These are phyloP conservation scores for Drosophila hamatofila DNA, from an alignment of 2,888 invertebrate species.

Conservation along the genomic window DNA sequence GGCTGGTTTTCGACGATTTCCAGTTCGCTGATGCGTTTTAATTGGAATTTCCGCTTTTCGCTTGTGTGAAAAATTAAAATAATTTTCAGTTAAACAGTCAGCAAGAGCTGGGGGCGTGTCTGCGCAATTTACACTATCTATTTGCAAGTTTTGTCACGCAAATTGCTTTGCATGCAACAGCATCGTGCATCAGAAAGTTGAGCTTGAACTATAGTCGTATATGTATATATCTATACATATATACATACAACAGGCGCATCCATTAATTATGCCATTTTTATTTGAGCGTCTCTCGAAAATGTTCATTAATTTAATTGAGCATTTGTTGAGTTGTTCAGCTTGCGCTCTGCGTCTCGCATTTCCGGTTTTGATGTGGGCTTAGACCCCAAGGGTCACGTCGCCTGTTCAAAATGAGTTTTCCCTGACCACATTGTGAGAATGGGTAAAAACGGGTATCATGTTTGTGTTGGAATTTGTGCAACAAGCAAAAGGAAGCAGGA, in stretches of 20 bases:
- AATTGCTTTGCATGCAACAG: conserved; percentile 28
- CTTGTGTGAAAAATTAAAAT: conserved; percentile 73
- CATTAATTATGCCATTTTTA: conserved; percentile 62
- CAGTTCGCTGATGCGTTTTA: conserved; percentile 75
- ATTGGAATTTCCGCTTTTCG: conserved; percentile 78
- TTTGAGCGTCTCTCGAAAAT: conserved; percentile 45
- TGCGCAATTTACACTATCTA: conserved; percentile 28
- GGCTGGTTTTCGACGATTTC: conserved; percentile 31
- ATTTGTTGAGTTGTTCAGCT: conserved; percentile 40
- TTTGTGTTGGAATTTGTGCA: background rate
- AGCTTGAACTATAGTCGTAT: background rate
- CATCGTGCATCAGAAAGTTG: background rate
- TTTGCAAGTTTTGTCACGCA: conserved; percentile 56
- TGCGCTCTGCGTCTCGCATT: conserved; percentile 25
- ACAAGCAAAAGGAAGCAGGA: background rate
- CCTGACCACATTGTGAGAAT: background rate
- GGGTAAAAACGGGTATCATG: background rate
- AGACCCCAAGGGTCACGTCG: conserved; percentile 56
- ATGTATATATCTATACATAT: background rate
- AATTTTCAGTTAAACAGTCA: conserved; percentile 49
- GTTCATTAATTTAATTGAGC: conserved; percentile 64
- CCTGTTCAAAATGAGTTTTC: conserved; percentile 72
- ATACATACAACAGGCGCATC: conserved; percentile 12
- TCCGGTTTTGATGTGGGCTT: conserved; percentile 69
- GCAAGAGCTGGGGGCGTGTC: conserved; percentile 3